phyloP scores from a whole-genome alignment of 2,797 vertebrate species.

The Oreochromis mossambicus region DNA sequence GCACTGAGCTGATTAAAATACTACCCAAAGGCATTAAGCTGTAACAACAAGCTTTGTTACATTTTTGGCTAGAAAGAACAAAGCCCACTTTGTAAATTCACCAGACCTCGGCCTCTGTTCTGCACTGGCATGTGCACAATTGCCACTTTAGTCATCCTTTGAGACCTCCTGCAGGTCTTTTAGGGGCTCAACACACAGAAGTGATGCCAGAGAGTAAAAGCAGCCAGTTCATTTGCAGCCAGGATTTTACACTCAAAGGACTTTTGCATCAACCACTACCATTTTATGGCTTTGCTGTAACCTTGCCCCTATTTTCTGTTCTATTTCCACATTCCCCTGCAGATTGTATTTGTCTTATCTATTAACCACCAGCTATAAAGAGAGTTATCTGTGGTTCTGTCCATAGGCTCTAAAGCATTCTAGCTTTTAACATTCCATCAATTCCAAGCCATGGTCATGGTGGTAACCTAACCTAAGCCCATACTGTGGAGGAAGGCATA shows the following conservation, averaged over 20 bases:
- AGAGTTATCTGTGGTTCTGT: not conserved
- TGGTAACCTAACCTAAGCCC: not conserved
- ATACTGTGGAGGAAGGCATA: not conserved
- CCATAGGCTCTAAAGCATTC: not conserved
- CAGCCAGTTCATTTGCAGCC: slow-evolving; percentile 4
- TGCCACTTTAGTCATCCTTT: not conserved
- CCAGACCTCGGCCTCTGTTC: not conserved
- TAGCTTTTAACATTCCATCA: not conserved
- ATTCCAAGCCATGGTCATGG: fast-evolving
- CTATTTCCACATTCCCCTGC: not conserved
- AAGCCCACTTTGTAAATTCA: not conserved
- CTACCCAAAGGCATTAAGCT: not conserved
- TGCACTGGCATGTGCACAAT: not conserved
- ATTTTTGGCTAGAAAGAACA: not conserved
- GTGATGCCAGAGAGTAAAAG: not conserved
- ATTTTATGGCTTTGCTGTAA: not conserved
- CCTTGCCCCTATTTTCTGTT: not conserved
- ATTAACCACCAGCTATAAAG: not conserved
- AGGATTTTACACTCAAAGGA: not conserved
- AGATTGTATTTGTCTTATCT: not conserved
- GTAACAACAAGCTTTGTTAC: not conserved
- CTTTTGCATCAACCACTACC: not conserved
- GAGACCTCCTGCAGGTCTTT: not conserved
- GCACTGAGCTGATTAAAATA: not conserved
- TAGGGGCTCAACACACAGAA: not conserved